Evolutionary conservation across 2,888 invertebrate genomes (phyloP), one percentile per base, ranked within the genome.

Genomic region (Acrocera orbiculus): DNA sequence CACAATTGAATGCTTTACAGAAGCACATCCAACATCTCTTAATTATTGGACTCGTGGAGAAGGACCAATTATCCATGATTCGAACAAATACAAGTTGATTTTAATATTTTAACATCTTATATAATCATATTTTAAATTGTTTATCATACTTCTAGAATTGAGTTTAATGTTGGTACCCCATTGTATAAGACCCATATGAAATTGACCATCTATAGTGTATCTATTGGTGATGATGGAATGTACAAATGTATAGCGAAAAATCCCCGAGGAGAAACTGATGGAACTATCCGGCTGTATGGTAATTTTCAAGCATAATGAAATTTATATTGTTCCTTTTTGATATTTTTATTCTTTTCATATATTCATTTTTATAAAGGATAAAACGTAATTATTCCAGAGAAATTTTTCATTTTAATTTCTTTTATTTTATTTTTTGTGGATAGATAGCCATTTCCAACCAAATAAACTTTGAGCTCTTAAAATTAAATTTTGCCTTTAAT

Each of bases 11-110:
- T 89, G 89, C 54, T 78, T 80, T 57, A 83, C 86, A 5, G 89
- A 89, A 62, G 87, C 89, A n/a, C 82, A 85, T 62, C 89, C 89
- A 7, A 80, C 80, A 24, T 87, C 89, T 13, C 66, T 89, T 38
- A 86, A 86, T 61, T 86, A 83, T 59, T 87, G 86, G 87, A 83
- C 83, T 9, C 65, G 81, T 39, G 82, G 82, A 54, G 82, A 83
- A 51, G 81, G 81, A 15, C 76, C 80, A 51, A 87, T 87, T 77
- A 83, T 87, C 47, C 83, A 83, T 55, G 83, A 85, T 52, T 80
- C 76, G 38, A 62, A 64, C 40, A 87, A 87, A 58, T 86, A 85
- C 58, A 78, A 70, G 50, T 73, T 71, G 19, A 19, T 22, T 22
- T 22, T 22, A n/a, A n/a, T n/a, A 22, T 8, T 22, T 22, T 8